phyloP scores from a whole-genome alignment of 2,888 invertebrate species.

The Dorcus parallelipipedus region DNA sequence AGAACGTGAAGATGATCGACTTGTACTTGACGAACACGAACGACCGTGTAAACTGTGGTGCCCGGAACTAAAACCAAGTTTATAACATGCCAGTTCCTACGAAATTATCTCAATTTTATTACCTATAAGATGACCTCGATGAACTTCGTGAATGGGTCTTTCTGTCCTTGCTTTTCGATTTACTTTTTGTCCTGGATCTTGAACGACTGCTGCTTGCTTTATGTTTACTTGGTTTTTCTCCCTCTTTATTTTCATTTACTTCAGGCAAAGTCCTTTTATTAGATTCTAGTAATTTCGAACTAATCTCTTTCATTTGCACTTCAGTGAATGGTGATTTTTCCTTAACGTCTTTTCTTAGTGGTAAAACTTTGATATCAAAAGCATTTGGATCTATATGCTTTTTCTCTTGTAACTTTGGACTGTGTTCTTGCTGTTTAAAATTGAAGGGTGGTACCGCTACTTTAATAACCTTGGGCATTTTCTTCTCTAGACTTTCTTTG shows the following conservation, averaged over 20 bases:
- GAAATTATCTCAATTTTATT: slow-evolving; percentile 9
- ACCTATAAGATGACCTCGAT: slow-evolving; percentile 52
- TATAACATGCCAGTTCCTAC: not conserved
- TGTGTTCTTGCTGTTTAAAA: not conserved
- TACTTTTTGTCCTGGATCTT: slow-evolving; percentile 38
- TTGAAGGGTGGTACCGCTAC: not conserved
- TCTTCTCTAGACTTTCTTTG: slow-evolving; percentile 63
- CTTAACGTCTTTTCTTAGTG: slow-evolving; percentile 31
- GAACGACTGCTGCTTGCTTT: slow-evolving; percentile 33
- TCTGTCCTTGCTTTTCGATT: slow-evolving; percentile 29
- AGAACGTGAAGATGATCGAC: slow-evolving; percentile 44
- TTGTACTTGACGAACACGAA: slow-evolving; percentile 37
- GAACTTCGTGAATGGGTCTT: slow-evolving; percentile 45
- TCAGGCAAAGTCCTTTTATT: not conserved
- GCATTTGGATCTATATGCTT: slow-evolving; percentile 37
- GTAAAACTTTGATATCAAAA: slow-evolving; percentile 43
- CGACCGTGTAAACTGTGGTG: slow-evolving; percentile 28
- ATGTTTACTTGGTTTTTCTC: slow-evolving; percentile 20
- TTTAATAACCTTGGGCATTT: slow-evolving; percentile 40
- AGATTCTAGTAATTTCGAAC: slow-evolving; percentile 2
- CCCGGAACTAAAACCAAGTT: slow-evolving; percentile 24
- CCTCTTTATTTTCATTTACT: slow-evolving; percentile 4
- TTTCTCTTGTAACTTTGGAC: slow-evolving; percentile 8
- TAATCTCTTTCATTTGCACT: not conserved
- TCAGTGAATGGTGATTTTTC: slow-evolving; percentile 13